Evolutionary conservation across 2,113 vertebrate species (phyloP), one percentile per base, ranked within the genome.

Genomic region (Strix uralensis): DNA sequence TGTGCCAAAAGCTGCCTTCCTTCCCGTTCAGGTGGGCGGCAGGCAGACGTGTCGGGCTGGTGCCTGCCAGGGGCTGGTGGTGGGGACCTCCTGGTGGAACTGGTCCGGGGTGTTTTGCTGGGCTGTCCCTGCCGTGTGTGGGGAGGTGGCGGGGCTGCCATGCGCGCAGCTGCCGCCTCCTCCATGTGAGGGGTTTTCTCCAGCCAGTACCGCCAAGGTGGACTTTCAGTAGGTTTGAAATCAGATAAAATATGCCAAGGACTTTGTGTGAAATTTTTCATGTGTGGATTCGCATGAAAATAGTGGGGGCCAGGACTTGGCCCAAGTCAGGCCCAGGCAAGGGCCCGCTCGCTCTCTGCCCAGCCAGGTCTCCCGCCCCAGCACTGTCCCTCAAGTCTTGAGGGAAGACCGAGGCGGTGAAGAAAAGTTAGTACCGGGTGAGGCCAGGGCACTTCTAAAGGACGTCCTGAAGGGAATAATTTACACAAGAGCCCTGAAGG

Each of bases 401-500:
- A 40, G n/a, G 40, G 26, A 18, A 29, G 18, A 7, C 32, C 13
- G 1, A 10, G 84, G 0, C 4, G 4, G 47, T 4, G 42, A 29
- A 13, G 17, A 4, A 7, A 51, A 42, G 38, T 22, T 15, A 2
- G 27, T 21, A 13, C 9, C 38, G 2, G 44, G 15, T 1, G 51
- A 34, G 52, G 46, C 1, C 11, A 4, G 3, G 55, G 77, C 70
- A 16, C 21, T 4, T 22, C 26, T 5, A 2, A 6, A 3, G 36
- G 44, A 2, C 0, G 10, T 1, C 0, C n/a, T 5, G 25, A 11
- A 7, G 36, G 42, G 15, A 17, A 0, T 2, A 0, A 2, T 20
- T 19, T 5, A 22, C 38, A 7, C 19, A 17, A 0, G 49, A 15
- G 63, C 1, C 10, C 38, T 5, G 83, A 9, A 8, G 38, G 17